These are phyloP conservation scores for Thera britannica DNA, from an alignment of 2,888 invertebrate species.

Conservation along the genomic window DNA sequence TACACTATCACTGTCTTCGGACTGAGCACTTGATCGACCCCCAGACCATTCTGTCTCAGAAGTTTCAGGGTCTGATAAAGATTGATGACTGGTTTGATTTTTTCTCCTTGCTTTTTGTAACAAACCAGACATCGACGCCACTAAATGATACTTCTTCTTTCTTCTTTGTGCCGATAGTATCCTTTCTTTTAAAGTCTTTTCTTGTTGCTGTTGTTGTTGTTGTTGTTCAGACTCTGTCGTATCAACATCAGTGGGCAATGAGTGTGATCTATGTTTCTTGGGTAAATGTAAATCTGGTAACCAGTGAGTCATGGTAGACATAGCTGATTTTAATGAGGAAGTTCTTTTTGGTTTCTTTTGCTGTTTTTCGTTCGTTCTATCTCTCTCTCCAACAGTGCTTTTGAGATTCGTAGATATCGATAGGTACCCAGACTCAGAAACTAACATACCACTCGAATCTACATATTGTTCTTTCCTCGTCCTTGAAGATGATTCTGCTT, in stretches of 20 bases:
- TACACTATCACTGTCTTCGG: constrained; percentile 90
- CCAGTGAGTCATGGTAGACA: constrained; percentile 92
- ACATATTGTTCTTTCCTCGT: constrained; percentile 75
- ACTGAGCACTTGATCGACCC: constrained; percentile 87
- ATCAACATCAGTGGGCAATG: constrained; percentile 90
- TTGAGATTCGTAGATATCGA: constrained; percentile 89
- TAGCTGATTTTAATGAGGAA: constrained; percentile 91
- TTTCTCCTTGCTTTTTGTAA: constrained; percentile 93
- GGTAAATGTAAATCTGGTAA: constrained; percentile 92
- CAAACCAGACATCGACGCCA: constrained; percentile 93
- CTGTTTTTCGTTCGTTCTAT: constrained; percentile 77
- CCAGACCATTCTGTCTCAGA: constrained; percentile 89
- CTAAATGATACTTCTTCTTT: constrained; percentile 92
- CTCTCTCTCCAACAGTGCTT: constrained; percentile 54
- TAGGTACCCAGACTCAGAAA: constrained; percentile 91
- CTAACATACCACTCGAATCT: constrained; percentile 84
- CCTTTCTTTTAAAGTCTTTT: constrained; percentile 77
- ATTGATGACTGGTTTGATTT: constrained; percentile 85
- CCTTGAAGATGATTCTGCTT: constrained; percentile 61
- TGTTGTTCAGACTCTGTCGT: constrained; percentile 79
- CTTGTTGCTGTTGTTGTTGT: constrained; percentile 75
- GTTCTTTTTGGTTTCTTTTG: constrained; percentile 88
- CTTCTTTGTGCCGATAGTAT: constrained; percentile 82
- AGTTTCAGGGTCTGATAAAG: constrained; percentile 90
- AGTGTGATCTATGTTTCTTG: constrained; percentile 92